These are phyloP conservation scores for Vombatus ursinus DNA, from an alignment of 2,113 vertebrate genomes.

Conservation along the genomic window DNA sequence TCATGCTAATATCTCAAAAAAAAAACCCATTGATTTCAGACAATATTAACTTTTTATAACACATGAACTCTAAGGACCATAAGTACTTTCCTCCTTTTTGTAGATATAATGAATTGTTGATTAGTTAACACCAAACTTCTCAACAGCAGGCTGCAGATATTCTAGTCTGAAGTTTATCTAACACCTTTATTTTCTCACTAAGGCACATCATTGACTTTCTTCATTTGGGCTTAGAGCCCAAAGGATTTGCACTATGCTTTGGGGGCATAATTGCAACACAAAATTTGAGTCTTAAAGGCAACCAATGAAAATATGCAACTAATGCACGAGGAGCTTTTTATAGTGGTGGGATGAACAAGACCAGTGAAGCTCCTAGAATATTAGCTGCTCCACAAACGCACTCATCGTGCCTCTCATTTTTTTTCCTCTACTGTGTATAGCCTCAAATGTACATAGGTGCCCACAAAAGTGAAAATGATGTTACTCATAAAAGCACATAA, in stretches of 20 bases:
- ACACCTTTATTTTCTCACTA: neutral
- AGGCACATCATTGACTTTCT: neutral
- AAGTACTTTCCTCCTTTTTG: neutral
- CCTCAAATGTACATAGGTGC: neutral
- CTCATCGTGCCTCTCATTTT: neutral
- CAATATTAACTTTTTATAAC: neutral
- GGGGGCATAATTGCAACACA: neutral
- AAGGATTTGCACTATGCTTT: neutral
- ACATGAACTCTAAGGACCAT: neutral
- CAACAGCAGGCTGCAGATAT: neutral
- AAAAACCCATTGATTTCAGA: neutral
- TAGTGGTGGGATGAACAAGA: neutral
- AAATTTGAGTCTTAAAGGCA: neutral
- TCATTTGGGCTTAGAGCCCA: neutral
- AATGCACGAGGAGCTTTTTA: neutral
- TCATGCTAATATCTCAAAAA: neutral
- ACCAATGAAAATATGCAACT: neutral
- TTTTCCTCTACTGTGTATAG: neutral
- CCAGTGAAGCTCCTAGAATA: neutral
- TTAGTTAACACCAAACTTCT: neutral
- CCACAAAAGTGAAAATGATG: neutral
- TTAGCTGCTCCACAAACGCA: neutral
- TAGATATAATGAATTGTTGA: neutral
- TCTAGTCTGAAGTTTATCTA: neutral
- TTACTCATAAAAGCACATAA: neutral